phyloP scores from a whole-genome alignment of 2,797 vertebrate genomes.

The Botia almorhae region DNA sequence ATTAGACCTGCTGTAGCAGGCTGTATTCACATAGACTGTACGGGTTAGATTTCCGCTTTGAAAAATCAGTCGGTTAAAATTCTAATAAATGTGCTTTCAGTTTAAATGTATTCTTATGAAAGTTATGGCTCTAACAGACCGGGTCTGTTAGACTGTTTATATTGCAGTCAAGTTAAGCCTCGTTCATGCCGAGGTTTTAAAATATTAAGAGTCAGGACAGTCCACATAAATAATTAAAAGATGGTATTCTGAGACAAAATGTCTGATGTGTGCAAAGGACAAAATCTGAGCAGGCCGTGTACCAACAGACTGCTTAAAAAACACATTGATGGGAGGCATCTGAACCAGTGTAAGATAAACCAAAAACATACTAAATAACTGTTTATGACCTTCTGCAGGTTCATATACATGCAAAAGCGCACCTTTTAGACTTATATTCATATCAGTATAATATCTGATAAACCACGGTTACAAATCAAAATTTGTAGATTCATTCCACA shows the following conservation, averaged over 20 bases:
- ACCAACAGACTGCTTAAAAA: background rate
- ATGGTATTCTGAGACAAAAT: slow-evolving; percentile 57
- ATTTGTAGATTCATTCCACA: background rate
- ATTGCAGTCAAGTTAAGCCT: slow-evolving; percentile 29
- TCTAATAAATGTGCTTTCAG: background rate
- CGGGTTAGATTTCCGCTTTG: background rate
- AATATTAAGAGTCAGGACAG: slow-evolving; percentile 56
- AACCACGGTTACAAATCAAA: background rate
- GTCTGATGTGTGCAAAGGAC: slow-evolving; percentile 41
- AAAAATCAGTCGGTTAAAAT: background rate
- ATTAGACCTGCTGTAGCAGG: background rate
- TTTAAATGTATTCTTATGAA: background rate
- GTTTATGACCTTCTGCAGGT: no score
- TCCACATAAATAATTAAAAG: slow-evolving; percentile 57
- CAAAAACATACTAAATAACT: background rate
- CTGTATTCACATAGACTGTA: background rate
- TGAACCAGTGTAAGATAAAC: background rate
- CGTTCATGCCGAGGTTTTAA: slow-evolving; percentile 48
- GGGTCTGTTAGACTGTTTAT: slow-evolving; percentile 5
- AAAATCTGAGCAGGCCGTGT: slow-evolving; percentile 19
- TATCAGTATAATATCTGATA: background rate
- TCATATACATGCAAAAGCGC: background rate
- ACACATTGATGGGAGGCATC: background rate
- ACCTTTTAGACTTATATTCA: background rate
- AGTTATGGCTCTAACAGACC: background rate